Conservation (phyloP, 2,113 vertebrate genomes). For the Chunga burmeisteri region DNA sequence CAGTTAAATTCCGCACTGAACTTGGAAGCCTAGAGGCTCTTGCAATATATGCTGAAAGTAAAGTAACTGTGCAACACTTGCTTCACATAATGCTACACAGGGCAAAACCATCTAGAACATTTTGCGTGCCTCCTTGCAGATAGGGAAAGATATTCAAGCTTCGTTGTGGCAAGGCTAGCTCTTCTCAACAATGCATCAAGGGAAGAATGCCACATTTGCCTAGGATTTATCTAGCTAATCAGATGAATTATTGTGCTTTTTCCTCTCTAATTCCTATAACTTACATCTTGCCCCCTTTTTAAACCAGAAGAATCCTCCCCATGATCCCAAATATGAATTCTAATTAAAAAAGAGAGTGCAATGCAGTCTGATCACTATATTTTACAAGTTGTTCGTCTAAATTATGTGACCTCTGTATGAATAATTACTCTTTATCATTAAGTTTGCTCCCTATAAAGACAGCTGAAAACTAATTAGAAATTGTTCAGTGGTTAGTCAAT, state of each 20-base stretch:
- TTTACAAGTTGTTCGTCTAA: constrained; percentile 57
- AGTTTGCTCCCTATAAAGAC: constrained; percentile 21
- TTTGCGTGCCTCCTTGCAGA: not conserved
- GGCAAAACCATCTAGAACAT: not conserved
- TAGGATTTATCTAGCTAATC: not conserved
- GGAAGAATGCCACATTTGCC: not conserved
- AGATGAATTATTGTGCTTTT: not conserved
- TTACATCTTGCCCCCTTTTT: not conserved
- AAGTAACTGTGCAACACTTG: not conserved
- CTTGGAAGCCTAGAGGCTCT: not conserved
- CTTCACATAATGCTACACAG: not conserved
- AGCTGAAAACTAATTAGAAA: constrained; percentile 53
- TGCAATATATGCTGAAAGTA: not conserved
- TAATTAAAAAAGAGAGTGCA: not conserved
- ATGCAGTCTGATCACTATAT: not conserved
- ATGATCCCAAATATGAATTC: not conserved
- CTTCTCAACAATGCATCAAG: not conserved
- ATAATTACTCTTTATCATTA: constrained; percentile 45
- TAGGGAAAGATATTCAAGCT: not conserved
- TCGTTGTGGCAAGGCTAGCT: not conserved
- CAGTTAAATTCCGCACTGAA: not conserved
- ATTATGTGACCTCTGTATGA: constrained; percentile 1
- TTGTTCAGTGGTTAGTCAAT: constrained; percentile 28
- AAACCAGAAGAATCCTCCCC: not conserved
- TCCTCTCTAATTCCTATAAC: not conserved